Base-by-base conservation (phyloP, 2,888 invertebrate genomes). In the Lumbricus terrestris region DNA sequence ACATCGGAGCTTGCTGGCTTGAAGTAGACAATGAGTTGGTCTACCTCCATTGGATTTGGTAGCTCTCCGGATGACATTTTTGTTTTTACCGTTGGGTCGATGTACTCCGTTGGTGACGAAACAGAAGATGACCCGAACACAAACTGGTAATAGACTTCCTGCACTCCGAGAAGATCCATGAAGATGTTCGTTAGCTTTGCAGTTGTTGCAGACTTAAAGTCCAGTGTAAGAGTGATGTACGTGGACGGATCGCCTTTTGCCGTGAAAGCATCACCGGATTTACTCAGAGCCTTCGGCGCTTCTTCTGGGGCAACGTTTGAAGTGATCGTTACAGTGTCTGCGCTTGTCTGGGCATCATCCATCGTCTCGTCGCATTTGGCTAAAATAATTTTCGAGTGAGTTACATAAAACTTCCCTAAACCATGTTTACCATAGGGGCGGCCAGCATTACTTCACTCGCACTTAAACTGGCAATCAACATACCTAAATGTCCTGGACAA, bases 301-400 rank as follows among this genome's bases (percentile, higher is more conserved):
- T 69, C 69, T 34, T 54, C 82, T 1, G 89, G 47, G 33, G 20
- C n/a, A 23, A 34, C 35, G 82, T n/a, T 54, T 54, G 89, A 34
- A 35, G 89, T 82, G n/a, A 89, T 89, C 20, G 42, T 37, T 4
- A 89, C 5, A 47, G 69, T 33, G 20, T 89, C 89, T 34, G 29
- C 20, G 89, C 69, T 89, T 34, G 69, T 54, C 82, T 89, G 33
- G 35, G n/a, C 47, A 47, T 89, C 47, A 82, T 82, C 0, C 89
- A 89, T 89, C 35, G 34, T 20, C 35, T 33, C 35, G 34, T 34
- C n/a, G 35, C 89, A 89, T 54, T 88, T 35, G 34, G 38, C 35
- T 40, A 15, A 40, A 40, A 40, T 40, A 11, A 11, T 40, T 40
- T n/a, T n/a, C n/a, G n/a, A n/a, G n/a, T n/a, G n/a, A n/a, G n/a